Conservation (phyloP, 2,888 invertebrate genomes). For the Conomelus anceps region DNA sequence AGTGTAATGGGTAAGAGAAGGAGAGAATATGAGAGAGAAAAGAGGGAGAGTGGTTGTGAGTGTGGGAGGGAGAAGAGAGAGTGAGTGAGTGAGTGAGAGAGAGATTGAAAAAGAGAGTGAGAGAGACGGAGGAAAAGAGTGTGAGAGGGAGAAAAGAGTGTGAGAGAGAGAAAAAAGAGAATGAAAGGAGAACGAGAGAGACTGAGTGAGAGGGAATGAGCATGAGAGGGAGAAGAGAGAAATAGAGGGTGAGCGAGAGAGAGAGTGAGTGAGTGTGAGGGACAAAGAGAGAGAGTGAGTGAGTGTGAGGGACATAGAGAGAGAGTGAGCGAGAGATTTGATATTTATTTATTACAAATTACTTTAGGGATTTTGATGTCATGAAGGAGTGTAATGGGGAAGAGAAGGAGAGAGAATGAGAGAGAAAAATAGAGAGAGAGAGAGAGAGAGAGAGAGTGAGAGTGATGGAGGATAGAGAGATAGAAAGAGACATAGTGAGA, state of each 20-base stretch:
- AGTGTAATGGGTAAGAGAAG: neutral
- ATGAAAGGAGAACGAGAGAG: neutral
- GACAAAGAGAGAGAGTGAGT: no score
- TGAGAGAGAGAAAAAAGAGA: neutral
- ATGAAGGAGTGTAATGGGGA: no score
- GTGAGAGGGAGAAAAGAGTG: no score
- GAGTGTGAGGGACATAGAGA: no score
- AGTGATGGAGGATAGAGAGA: no score
- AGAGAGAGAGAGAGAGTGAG: neutral
- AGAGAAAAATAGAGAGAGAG: neutral
- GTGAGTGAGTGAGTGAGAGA: neutral
- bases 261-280: neutral
- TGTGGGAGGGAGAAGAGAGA: neutral
- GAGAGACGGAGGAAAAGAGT: neutral
- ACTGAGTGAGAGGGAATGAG: neutral
- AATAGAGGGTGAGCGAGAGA: no score
- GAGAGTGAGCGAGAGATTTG: no score
- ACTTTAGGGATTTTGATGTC: no score
- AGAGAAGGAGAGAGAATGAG: no score
- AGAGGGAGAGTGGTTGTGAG: neutral
- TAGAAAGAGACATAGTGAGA: no score
- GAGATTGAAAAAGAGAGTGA: neutral
- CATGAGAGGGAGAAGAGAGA: neutral
- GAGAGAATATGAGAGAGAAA: neutral
- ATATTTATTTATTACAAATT: no score